Evolutionary conservation across 2,113 vertebrate species (phyloP).

Genomic region (Apodemus speciosus): DNA sequence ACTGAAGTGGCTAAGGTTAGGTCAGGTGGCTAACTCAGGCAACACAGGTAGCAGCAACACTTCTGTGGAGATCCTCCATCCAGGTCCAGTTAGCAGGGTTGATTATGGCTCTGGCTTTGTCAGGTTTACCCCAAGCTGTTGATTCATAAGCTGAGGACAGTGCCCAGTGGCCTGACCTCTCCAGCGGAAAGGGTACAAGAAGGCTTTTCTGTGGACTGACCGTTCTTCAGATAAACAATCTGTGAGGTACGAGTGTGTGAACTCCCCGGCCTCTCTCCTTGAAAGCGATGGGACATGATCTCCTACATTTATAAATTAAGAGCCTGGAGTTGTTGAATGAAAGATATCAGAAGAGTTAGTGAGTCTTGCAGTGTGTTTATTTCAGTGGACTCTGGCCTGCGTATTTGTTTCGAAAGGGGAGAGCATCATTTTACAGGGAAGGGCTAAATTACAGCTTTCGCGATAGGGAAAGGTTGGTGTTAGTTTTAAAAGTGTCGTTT

Average conservation of each 20-base stretch:
- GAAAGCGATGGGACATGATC: conserved; percentile 23
- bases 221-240: not conserved
- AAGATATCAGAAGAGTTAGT: conserved; percentile 34
- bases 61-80: not conserved
- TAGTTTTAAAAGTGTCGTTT: conserved; percentile 49
- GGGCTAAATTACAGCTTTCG: conserved; percentile 54
- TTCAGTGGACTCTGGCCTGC: conserved; percentile 43
- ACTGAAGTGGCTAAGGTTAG: not conserved
- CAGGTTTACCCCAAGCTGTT: conserved; percentile 33
- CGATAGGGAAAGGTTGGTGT: conserved; percentile 15
- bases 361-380: conserved; percentile 27
- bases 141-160: conserved; percentile 2
- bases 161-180: not conserved
- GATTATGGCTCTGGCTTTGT: not conserved
- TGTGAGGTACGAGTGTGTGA: not conserved
- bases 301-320: conserved; percentile 58
- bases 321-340: conserved; percentile 20
- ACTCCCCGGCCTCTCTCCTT: conserved; percentile 3
- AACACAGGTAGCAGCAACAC: not conserved
- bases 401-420: conserved; percentile 56
- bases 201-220: not conserved
- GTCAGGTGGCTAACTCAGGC: not conserved
- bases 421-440: conserved; percentile 60
- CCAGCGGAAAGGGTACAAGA: not conserved
- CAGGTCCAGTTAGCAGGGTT: not conserved